phyloP scores from a whole-genome alignment of 2,113 vertebrate species.

The Corynorhinus townsendii region DNA sequence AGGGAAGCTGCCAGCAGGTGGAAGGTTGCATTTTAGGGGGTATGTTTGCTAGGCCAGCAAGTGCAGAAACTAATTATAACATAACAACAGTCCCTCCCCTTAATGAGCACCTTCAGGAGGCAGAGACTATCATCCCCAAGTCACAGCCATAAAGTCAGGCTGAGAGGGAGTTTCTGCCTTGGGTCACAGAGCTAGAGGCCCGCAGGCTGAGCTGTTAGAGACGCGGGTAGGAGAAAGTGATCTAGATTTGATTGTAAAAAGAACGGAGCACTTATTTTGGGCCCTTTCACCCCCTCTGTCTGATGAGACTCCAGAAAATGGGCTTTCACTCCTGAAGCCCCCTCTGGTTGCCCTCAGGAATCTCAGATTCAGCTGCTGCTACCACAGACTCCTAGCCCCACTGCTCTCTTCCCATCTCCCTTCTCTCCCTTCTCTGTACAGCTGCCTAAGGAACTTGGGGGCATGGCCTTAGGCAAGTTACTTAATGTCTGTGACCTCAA shows the following conservation, averaged over 20 bases:
- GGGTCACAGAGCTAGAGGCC: background rate
- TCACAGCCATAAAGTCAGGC: background rate
- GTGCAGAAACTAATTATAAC: background rate
- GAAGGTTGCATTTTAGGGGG: background rate
- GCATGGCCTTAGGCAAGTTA: background rate
- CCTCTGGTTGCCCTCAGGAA: background rate
- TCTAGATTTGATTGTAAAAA: rapidly evolving
- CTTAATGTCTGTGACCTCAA: background rate
- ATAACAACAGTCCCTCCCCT: background rate
- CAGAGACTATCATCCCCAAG: background rate
- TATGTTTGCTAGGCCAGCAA: background rate
- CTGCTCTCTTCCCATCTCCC: background rate
- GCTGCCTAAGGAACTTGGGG: background rate
- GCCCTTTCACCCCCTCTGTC: background rate
- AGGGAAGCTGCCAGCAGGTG: background rate
- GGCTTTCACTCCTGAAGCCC: background rate
- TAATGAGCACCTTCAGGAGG: background rate
- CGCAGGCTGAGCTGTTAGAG: background rate
- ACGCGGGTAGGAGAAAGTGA: rapidly evolving
- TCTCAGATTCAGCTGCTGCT: background rate
- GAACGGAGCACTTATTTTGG: background rate
- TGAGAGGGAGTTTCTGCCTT: background rate
- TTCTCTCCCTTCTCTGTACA: rapidly evolving
- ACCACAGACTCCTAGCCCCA: background rate
- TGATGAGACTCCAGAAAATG: background rate